phyloP scores from a whole-genome alignment of 1,140 invertebrate species.

The Aphelinus atriplicis region DNA sequence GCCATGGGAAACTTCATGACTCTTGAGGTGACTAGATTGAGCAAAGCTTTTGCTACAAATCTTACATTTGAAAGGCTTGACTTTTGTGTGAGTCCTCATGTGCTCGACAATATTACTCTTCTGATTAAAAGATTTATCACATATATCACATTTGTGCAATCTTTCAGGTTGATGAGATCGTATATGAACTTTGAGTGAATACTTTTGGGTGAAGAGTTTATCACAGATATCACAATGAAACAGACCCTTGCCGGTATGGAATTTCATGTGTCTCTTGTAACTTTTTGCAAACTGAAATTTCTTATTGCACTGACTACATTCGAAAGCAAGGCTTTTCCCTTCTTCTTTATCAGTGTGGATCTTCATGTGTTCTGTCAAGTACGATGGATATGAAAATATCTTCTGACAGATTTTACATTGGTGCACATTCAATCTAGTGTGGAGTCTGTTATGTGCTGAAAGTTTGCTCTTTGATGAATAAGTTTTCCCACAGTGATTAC shows the following conservation, averaged over 20 bases:
- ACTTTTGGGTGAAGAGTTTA: slow-evolving; percentile 59
- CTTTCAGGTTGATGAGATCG: slow-evolving; percentile 56
- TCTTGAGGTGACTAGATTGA: slow-evolving; percentile 62
- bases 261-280: slow-evolving; percentile 55
- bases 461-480: slow-evolving; percentile 62
- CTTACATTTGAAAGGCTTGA: slow-evolving; percentile 67
- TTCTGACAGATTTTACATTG: slow-evolving; percentile 62
- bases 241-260: slow-evolving; percentile 58
- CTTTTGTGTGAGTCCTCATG: slow-evolving; percentile 65
- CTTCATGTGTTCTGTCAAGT: slow-evolving; percentile 60
- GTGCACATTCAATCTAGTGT: slow-evolving; percentile 59
- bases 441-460: slow-evolving; percentile 59
- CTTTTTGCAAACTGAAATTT: slow-evolving; percentile 58
- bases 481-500: slow-evolving; percentile 55
- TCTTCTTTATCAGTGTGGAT: slow-evolving; percentile 47
- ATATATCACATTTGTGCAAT: slow-evolving; percentile 65
- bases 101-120: slow-evolving; percentile 67
- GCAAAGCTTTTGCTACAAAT: slow-evolving; percentile 62
- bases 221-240: slow-evolving; percentile 65
- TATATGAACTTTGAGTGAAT: slow-evolving; percentile 60
- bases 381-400: slow-evolving; percentile 62
- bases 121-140: slow-evolving; percentile 65
- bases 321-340: slow-evolving; percentile 43
- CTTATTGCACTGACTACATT: slow-evolving; percentile 58
- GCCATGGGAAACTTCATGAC: slow-evolving; percentile 59